Evolutionary conservation across 2,797 vertebrate species (phyloP), one percentile per base, ranked within the genome.

Genomic region (Spinibarbus caldwelli): DNA sequence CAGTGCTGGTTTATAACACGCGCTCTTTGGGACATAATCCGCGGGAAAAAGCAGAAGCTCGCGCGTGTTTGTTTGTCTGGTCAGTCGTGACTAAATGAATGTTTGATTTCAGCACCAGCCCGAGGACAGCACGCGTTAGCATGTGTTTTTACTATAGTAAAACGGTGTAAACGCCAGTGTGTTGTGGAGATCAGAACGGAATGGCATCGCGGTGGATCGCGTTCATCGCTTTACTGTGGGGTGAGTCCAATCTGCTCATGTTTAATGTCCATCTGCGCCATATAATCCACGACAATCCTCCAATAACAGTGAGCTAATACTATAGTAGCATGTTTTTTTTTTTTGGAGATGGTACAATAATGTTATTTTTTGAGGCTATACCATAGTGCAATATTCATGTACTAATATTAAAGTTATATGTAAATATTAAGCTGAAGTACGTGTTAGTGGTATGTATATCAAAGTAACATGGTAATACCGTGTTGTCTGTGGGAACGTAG

Each of bases 181-280:
- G 59, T 79, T 36, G 34, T 26, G 54, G 80, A 21, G 41, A 83
- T 49, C 11, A 26, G 31, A 34, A 45, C 68, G 78, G 75, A 41
- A 92, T 95, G 95, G 92, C 93, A 91, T 54, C 89, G 75, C 87
- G 90, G 88, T 90, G 80, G 71, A 83, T 91, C 4, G 72, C 91
- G 43, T 85, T 95, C 70, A 23, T 95, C 10, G 89, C 89, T 82
- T 82, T 94, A 8, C 90, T 91, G 23, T 92, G 92, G 88, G 94
- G 95, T 96, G 90, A 96, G 95, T 94, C 43, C 66, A 71, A 45
- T 59, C 43, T 41, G 81, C 36, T 85, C 71, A 86, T 80, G 73
- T 88, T 71, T 82, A n/a, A 52, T 73, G 73, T 86, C 29, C 26
- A 57, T 59, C 7, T 78, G 72, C 62, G 76, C 14, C 15, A 31